Conservation (phyloP, 2,888 invertebrate species). For the Latheticus oryzae region DNA sequence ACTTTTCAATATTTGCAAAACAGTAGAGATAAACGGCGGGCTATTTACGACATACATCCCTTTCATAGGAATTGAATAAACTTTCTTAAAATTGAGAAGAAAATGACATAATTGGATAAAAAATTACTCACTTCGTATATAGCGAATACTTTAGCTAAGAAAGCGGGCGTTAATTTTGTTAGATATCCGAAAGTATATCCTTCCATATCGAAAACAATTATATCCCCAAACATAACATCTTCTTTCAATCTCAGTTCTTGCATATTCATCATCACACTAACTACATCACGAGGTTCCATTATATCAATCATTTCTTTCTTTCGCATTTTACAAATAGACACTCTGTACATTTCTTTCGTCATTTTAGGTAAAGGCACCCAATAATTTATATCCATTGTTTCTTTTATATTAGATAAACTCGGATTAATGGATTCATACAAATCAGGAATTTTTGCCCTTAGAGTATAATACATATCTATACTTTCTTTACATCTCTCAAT, state of each 20-base stretch:
- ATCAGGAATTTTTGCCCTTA: conserved; percentile 54
- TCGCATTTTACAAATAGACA: conserved; percentile 12
- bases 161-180: conserved; percentile 63
- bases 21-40: conserved; percentile 58
- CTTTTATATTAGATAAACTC: conserved; percentile 43
- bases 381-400: conserved; percentile 2
- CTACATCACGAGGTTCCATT: conserved; percentile 60
- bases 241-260: conserved; percentile 65
- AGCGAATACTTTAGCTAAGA: conserved; percentile 63
- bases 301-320: conserved; percentile 34
- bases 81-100: conserved; percentile 65
- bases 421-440: conserved; percentile 54
- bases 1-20: conserved; percentile 62
- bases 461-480: conserved; percentile 55
- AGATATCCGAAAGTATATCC: conserved; percentile 63
- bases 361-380: conserved; percentile 7
- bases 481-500: conserved; percentile 53
- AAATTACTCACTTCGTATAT: conserved; percentile 64
- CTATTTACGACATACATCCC: conserved; percentile 66
- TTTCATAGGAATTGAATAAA: conserved; percentile 63
- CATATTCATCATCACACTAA: conserved; percentile 65
- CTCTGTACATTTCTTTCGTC: conserved; percentile 11
- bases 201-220: conserved; percentile 66
- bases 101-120: conserved; percentile 8
- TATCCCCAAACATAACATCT: conserved; percentile 65